phyloP scores from a whole-genome alignment of 2,113 vertebrate species.

The Paracanthobrama guichenoti region DNA sequence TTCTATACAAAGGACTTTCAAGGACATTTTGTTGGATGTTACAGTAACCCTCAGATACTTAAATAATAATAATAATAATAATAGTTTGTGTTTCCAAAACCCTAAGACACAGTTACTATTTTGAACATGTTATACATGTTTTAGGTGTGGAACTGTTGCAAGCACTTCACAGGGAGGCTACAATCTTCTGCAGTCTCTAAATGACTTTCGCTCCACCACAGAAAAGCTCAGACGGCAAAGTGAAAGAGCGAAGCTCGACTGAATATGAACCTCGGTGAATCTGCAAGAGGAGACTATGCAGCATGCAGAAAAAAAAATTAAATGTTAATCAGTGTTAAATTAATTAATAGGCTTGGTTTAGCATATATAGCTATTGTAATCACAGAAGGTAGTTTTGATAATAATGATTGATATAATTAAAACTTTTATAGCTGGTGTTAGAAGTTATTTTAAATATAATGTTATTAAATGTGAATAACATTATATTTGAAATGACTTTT shows the following conservation, averaged over 20 bases:
- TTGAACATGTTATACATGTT: neutral
- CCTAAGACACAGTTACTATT: neutral
- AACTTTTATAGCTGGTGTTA: no score
- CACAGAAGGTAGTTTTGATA: neutral
- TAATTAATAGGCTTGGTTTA: conserved; percentile 11
- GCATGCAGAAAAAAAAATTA: conserved; percentile 26
- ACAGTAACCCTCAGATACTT: neutral
- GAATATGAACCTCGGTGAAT: conserved; percentile 51
- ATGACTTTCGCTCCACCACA: conserved; percentile 4
- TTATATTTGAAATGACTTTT: neutral
- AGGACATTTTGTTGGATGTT: neutral
- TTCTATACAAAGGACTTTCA: neutral
- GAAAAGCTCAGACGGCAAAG: conserved; percentile 43
- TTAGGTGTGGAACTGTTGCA: neutral
- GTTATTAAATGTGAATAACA: neutral
- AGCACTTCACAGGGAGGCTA: neutral
- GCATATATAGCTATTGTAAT: neutral
- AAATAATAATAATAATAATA: neutral
- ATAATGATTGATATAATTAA: neutral
- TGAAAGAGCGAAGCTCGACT: conserved; percentile 53
- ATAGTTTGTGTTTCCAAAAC: neutral
- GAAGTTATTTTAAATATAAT: no score
- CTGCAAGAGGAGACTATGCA: conserved; percentile 40
- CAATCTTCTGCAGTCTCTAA: neutral
- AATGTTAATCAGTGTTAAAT: conserved; percentile 34